Evolutionary conservation across 2,888 invertebrate species (phyloP).

Genomic region (Apantesis nais): DNA sequence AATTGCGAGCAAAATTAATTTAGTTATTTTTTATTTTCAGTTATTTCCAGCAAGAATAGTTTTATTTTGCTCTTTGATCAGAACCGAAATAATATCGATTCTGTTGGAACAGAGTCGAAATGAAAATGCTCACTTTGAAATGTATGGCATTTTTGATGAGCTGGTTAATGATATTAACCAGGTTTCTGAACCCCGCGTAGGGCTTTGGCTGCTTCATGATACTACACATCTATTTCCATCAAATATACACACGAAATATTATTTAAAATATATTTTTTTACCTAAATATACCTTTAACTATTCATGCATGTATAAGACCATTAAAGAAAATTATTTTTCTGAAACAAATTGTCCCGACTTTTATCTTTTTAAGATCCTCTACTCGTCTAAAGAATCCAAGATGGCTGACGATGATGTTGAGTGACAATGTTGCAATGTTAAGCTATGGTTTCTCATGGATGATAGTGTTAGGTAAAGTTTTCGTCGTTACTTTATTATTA

Average conservation of each 20-base stretch:
- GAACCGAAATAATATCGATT: too few species aligned
- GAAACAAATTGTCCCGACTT: neutral
- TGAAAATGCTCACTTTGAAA: too few species aligned
- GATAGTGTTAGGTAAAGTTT: constrained; percentile 59
- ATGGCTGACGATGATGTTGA: constrained; percentile 26
- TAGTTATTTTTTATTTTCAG: too few species aligned
- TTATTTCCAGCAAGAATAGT: too few species aligned
- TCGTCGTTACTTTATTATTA: constrained; percentile 78
- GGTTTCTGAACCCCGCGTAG: too few species aligned
- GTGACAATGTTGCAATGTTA: constrained; percentile 32
- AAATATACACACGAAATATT: neutral
- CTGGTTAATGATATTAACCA: too few species aligned
- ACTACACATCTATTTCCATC: constrained; percentile 1
- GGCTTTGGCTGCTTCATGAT: neutral
- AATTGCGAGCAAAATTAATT: too few species aligned
- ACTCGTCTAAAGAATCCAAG: neutral
- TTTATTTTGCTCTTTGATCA: too few species aligned
- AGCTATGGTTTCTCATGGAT: constrained; percentile 55
- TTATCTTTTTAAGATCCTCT: neutral
- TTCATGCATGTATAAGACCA: neutral
- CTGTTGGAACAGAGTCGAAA: too few species aligned
- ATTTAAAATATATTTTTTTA: neutral
- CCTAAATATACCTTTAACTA: neutral
- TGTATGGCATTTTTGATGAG: too few species aligned
- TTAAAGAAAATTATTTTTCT: neutral